A percentile compares a stretch with the other conserved stretches of the same genome.
Evolutionary conservation across 2,888 invertebrate species (phyloP).

Genomic region (Hyles lineata): DNA sequence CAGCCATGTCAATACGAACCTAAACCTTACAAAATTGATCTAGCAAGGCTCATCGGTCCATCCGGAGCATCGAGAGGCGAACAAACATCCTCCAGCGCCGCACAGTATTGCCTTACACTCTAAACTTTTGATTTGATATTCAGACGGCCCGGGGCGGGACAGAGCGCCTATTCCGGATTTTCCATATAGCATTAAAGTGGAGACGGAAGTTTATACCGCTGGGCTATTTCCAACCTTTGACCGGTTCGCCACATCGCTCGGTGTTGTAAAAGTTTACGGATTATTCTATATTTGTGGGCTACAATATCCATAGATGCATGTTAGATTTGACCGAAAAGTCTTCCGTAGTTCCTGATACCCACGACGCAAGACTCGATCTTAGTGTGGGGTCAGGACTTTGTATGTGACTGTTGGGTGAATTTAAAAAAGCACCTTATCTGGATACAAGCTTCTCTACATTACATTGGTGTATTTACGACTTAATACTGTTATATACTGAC

Average conservation of each 20-base stretch:
- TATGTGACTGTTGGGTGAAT: too few species aligned
- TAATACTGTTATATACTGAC: too few species aligned
- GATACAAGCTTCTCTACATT: too few species aligned
- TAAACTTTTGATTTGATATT: slow-evolving; percentile 20
- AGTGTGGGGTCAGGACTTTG: too few species aligned
- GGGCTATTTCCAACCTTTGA: slow-evolving; percentile 5
- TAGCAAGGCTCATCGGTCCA: neutral
- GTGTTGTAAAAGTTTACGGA: neutral
- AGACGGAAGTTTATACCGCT: slow-evolving; percentile 9
- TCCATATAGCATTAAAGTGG: slow-evolving; percentile 8
- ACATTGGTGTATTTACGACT: too few species aligned
- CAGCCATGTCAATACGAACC: neutral
- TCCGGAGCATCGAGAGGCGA: neutral
- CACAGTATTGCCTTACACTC: slow-evolving; percentile 10
- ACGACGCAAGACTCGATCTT: too few species aligned
- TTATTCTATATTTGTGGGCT: neutral
- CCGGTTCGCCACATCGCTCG: neutral
- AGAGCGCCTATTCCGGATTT: neutral
- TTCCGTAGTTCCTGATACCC: too few species aligned
- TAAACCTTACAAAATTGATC: slow-evolving; percentile 7
- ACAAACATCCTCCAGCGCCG: slow-evolving; percentile 6
- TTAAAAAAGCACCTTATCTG: too few species aligned
- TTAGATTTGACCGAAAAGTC: neutral
- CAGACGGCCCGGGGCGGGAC: neutral
- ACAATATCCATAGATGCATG: neutral